phyloP scores from a whole-genome alignment of 1,140 invertebrate genomes.

The Nephila pilipes region DNA sequence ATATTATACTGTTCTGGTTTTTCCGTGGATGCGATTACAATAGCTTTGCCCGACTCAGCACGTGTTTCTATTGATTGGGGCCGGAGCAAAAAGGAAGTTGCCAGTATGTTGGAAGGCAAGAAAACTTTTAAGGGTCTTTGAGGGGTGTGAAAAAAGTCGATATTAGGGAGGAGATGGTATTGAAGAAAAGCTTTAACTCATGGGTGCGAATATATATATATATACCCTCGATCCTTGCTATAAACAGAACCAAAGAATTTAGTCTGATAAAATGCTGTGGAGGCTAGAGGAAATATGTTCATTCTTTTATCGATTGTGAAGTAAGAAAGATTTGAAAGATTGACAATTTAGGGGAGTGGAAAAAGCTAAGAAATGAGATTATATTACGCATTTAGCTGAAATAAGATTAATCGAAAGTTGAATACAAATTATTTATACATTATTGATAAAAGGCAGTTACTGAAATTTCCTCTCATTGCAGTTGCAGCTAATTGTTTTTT shows the following conservation, averaged over 20 bases:
- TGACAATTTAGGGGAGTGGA: not conserved
- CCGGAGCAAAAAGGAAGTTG: not conserved
- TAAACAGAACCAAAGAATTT: slow-evolving; percentile 1
- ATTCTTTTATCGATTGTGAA: not conserved
- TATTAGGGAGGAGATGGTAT: not conserved
- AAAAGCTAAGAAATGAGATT: not conserved
- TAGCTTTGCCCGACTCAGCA: not conserved
- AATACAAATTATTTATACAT: no score
- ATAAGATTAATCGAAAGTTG: no score
- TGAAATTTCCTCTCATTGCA: no score
- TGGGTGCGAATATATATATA: not conserved
- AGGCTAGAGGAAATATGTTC: not conserved
- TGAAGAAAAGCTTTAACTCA: not conserved
- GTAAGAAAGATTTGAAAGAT: not conserved
- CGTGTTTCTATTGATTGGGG: not conserved
- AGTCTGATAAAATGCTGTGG: not conserved
- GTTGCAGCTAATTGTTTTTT: no score
- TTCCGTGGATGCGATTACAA: not conserved
- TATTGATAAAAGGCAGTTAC: no score
- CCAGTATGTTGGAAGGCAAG: not conserved
- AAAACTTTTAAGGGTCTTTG: not conserved
- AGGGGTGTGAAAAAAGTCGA: not conserved
- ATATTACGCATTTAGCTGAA: no score
- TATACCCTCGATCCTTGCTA: not conserved
- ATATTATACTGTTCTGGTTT: not conserved